phyloP scores from a whole-genome alignment of 2,888 invertebrate genomes.

The Mycogona germanica region DNA sequence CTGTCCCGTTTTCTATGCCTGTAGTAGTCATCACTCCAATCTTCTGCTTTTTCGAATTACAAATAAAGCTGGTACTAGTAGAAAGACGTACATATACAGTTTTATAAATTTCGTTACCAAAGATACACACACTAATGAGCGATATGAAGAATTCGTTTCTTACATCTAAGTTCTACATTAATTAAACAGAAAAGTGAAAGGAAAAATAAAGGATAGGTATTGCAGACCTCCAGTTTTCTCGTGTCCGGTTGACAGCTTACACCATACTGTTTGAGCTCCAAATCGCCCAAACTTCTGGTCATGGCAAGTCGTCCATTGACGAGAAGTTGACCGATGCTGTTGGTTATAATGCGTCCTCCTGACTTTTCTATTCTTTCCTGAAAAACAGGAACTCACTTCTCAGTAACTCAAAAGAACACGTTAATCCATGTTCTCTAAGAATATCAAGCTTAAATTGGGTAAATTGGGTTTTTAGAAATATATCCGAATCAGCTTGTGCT shows the following conservation, averaged over 20 bases:
- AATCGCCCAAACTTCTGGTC: constrained; percentile 41
- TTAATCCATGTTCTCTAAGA: too few species aligned
- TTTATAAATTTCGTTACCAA: too few species aligned
- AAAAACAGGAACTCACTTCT: background rate
- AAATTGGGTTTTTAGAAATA: too few species aligned
- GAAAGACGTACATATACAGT: too few species aligned
- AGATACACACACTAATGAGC: background rate
- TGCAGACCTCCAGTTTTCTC: constrained; percentile 31
- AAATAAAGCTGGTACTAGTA: too few species aligned
- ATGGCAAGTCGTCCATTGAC: constrained; percentile 41
- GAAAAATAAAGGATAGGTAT: background rate
- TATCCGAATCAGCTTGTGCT: too few species aligned
- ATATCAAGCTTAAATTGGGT: too few species aligned
- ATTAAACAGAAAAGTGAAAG: too few species aligned
- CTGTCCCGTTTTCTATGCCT: too few species aligned
- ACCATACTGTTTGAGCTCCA: constrained; percentile 39
- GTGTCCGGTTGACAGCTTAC: constrained; percentile 38
- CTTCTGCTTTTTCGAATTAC: too few species aligned
- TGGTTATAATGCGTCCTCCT: constrained; percentile 33
- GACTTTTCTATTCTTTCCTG: constrained; percentile 34
- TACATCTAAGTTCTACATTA: too few species aligned
- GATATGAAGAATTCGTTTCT: background rate
- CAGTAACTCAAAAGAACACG: background rate
- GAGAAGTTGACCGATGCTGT: constrained; percentile 35
- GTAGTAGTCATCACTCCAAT: too few species aligned